phyloP scores from a whole-genome alignment of 2,888 invertebrate genomes.

The Abrostola triplasia region DNA sequence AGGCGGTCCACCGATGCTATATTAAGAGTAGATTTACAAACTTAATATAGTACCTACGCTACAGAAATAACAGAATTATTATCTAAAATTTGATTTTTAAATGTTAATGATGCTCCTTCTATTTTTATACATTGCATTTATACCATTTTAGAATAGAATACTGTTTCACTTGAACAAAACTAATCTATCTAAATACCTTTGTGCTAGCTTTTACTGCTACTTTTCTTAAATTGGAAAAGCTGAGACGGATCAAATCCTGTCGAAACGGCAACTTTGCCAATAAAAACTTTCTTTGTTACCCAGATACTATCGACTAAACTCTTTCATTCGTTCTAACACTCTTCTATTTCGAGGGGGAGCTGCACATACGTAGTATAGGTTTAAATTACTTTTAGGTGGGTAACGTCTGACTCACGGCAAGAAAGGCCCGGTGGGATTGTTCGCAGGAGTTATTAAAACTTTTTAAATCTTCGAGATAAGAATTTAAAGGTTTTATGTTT shows the following conservation, averaged over 20 bases:
- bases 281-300: constrained; percentile 88
- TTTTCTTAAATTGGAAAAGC: constrained; percentile 84
- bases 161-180: constrained; percentile 51
- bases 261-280: constrained; percentile 76
- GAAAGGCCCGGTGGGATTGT: constrained; percentile 54
- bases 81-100: not conserved
- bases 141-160: constrained; percentile 13
- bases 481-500: constrained; percentile 47
- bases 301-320: constrained; percentile 81
- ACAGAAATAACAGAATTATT: constrained; percentile 13
- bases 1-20: constrained; percentile 62
- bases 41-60: constrained; percentile 39
- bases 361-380: constrained; percentile 48
- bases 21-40: constrained; percentile 60
- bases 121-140: too few species aligned
- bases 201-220: constrained; percentile 72
- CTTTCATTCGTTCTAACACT: constrained; percentile 72
- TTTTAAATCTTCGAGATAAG: constrained; percentile 66
- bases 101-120: not conserved
- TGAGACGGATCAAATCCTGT: constrained; percentile 76
- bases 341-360: constrained; percentile 65
- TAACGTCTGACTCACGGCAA: constrained; percentile 24
- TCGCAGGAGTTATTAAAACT: constrained; percentile 66
- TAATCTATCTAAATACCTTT: constrained; percentile 58
- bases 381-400: constrained; percentile 54